These are phyloP conservation scores for Aphis craccivora DNA, from an alignment of 1,140 invertebrate genomes.

Conservation along the genomic window DNA sequence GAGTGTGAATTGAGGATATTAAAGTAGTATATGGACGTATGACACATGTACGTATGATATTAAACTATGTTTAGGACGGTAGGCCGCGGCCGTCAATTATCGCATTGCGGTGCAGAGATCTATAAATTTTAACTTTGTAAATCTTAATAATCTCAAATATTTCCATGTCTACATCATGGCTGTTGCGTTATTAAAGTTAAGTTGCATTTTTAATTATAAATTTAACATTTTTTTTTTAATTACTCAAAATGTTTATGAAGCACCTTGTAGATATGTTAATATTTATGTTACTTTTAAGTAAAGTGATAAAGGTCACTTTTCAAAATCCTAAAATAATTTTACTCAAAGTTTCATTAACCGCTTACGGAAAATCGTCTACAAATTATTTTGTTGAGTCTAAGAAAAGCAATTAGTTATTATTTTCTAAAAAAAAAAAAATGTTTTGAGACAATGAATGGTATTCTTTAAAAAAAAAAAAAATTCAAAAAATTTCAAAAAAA, in stretches of 20 bases:
- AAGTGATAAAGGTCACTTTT: not conserved
- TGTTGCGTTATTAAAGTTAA: not conserved
- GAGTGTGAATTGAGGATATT: slow-evolving; percentile 10
- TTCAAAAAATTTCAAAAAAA: too few species aligned
- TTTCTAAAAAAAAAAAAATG: not conserved
- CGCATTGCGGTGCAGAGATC: not conserved
- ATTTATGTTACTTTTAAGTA: not conserved
- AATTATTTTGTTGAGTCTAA: not conserved
- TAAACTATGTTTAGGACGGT: not conserved
- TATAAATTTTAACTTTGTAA: not conserved
- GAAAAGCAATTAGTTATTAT: not conserved
- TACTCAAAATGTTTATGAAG: not conserved
- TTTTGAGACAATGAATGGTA: not conserved
- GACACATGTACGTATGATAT: not conserved
- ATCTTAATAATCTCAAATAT: not conserved
- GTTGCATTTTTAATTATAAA: not conserved
- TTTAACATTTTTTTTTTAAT: too few species aligned
- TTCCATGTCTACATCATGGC: not conserved
- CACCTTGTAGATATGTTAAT: not conserved
- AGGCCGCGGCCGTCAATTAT: not conserved
- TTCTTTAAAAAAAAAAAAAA: too few species aligned
- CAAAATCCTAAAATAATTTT: not conserved
- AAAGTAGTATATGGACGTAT: not conserved
- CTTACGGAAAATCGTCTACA: not conserved
- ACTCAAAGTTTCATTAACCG: not conserved